These are phyloP conservation scores for Pristis pectinata DNA, from an alignment of 2,797 vertebrate genomes.

Conservation along the genomic window DNA sequence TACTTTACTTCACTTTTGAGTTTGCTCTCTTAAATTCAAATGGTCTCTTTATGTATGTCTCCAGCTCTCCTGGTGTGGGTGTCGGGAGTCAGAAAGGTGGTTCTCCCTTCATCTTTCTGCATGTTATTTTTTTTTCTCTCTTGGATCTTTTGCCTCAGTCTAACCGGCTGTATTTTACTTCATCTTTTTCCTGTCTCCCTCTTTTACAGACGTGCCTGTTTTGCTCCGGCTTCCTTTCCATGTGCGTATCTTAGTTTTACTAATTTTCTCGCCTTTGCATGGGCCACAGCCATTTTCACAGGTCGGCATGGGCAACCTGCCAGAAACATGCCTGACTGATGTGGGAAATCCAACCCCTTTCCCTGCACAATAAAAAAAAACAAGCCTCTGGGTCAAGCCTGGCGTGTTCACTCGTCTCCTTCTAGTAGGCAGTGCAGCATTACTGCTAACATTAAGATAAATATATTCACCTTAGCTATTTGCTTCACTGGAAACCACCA, in stretches of 20 bases:
- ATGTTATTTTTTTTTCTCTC: no score
- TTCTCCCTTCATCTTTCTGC: neutral
- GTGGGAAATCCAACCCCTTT: neutral
- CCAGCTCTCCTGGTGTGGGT: neutral
- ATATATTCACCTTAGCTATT: constrained; percentile 25
- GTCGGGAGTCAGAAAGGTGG: no score
- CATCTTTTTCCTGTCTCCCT: neutral
- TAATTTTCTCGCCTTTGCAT: neutral
- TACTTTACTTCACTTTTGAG: neutral
- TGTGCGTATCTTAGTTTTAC: neutral
- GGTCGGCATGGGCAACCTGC: neutral
- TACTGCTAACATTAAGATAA: neutral
- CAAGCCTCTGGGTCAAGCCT: neutral
- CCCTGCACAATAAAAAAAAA: neutral
- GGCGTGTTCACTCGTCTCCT: neutral
- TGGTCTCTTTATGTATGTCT: neutral
- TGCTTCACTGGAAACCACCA: neutral
- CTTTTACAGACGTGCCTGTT: neutral
- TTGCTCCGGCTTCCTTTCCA: neutral
- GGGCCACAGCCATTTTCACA: neutral
- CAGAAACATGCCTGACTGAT: constrained; percentile 12
- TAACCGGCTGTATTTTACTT: neutral
- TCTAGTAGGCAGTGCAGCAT: neutral
- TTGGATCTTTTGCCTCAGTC: no score
- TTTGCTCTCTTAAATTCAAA: neutral